Conservation (phyloP, 2,888 invertebrate species). For the Koerneria pararmatus region DNA sequence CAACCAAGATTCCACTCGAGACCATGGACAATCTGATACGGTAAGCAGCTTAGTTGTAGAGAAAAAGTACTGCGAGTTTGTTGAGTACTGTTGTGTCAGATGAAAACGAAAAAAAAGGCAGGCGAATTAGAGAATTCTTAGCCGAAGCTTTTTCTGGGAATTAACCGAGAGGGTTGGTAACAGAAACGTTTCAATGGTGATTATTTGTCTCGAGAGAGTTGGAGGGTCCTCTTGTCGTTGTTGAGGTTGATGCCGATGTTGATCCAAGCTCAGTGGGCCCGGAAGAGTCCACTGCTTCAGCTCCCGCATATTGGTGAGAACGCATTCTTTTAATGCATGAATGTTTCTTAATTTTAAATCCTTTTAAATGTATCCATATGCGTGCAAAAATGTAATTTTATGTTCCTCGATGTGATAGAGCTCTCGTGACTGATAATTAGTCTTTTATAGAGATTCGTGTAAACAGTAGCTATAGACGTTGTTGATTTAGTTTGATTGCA, state of each 20-base stretch:
- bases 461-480: too few species aligned
- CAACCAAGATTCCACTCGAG: constrained; percentile 34
- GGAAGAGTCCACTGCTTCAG: constrained; percentile 86
- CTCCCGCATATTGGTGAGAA: constrained; percentile 64
- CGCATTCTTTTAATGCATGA: constrained; percentile 75
- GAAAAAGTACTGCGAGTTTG: background rate
- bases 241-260: constrained; percentile 83
- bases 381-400: too few species aligned
- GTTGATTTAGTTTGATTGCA: too few species aligned
- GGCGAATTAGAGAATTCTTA: too few species aligned
- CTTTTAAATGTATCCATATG: background rate
- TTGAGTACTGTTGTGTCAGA: too few species aligned
- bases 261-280: constrained; percentile 93
- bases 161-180: background rate
- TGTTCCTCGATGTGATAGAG: too few species aligned
- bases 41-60: constrained; percentile 1
- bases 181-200: background rate
- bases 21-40: constrained; percentile 42
- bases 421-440: too few species aligned
- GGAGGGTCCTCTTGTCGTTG: background rate
- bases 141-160: too few species aligned
- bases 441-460: too few species aligned
- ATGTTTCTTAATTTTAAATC: constrained; percentile 62
- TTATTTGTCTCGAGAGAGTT: background rate
- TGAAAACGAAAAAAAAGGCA: too few species aligned